These are phyloP conservation scores for Penaeus monodon DNA, from an alignment of 2,888 invertebrate genomes.

Conservation along the genomic window DNA sequence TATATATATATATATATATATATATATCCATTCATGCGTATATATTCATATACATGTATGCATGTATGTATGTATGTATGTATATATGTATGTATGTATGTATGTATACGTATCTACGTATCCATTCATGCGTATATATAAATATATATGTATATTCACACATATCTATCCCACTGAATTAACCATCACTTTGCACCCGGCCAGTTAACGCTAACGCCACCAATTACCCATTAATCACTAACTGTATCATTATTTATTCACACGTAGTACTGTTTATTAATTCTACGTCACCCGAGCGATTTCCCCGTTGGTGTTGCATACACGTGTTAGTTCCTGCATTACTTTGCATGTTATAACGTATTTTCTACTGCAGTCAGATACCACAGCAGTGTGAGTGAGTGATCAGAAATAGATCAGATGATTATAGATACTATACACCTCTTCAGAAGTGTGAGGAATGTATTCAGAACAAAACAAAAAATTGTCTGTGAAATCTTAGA, in stretches of 20 bases:
- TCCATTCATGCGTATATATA: background rate
- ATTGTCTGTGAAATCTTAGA: too few relatives aligned
- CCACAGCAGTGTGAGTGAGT: background rate
- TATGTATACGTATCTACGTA: conserved; percentile 3
- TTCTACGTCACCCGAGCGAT: background rate
- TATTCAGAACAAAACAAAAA: too few relatives aligned
- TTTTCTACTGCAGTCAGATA: background rate
- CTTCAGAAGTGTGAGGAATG: too few relatives aligned
- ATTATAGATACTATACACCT: too few relatives aligned
- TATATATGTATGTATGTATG: background rate
- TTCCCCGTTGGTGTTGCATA: too few relatives aligned
- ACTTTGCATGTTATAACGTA: background rate
- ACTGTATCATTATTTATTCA: too few relatives aligned
- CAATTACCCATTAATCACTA: too few relatives aligned
- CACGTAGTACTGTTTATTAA: background rate
- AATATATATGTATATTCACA: background rate
- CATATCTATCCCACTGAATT: background rate
- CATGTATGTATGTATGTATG: background rate
- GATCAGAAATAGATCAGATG: background rate
- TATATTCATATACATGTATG: conserved; percentile 21
- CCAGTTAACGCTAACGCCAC: background rate
- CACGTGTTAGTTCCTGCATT: background rate
- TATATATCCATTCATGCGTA: background rate
- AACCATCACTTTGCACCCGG: background rate
- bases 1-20: background rate